Evolutionary conservation across 2,888 invertebrate species (phyloP).

Genomic region (Leptopterna dolabrata): DNA sequence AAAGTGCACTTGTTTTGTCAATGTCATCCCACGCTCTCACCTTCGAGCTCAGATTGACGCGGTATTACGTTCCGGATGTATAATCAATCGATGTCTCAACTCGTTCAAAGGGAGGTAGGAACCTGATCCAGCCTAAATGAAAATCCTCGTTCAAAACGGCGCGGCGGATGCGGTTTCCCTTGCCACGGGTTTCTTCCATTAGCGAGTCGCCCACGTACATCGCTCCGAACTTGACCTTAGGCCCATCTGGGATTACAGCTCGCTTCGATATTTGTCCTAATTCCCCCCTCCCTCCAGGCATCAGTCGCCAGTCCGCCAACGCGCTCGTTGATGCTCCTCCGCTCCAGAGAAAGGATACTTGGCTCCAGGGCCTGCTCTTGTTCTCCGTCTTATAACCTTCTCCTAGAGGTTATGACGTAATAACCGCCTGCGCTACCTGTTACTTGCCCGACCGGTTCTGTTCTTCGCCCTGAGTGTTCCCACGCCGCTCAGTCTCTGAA

Average conservation of each 20-base stretch:
- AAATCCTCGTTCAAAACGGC: not conserved
- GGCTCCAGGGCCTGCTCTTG: not conserved
- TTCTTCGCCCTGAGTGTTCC: constrained; percentile 28
- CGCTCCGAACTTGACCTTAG: constrained; percentile 9
- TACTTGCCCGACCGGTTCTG: constrained; percentile 48
- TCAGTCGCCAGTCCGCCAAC: not conserved
- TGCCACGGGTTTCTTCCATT: not conserved
- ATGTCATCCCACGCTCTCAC: not conserved
- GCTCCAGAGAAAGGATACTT: constrained; percentile 6
- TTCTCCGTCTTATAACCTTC: constrained; percentile 12
- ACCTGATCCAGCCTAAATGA: not conserved
- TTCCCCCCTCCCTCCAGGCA: not conserved
- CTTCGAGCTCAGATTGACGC: not conserved
- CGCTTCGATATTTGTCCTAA: not conserved
- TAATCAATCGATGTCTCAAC: not conserved
- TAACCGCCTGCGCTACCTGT: constrained; percentile 51
- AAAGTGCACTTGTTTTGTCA: not conserved
- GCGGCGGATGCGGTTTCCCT: not conserved
- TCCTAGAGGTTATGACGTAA: constrained; percentile 47
- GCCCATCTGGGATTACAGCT: not conserved
- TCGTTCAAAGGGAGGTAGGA: not conserved
- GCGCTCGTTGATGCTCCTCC: not conserved
- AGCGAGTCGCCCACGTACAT: not conserved
- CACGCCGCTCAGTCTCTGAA: constrained; percentile 48
- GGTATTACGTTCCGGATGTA: not conserved